These are phyloP conservation scores for Misgurnus mizolepis DNA, from an alignment of 2,113 vertebrate species.

Conservation along the genomic window DNA sequence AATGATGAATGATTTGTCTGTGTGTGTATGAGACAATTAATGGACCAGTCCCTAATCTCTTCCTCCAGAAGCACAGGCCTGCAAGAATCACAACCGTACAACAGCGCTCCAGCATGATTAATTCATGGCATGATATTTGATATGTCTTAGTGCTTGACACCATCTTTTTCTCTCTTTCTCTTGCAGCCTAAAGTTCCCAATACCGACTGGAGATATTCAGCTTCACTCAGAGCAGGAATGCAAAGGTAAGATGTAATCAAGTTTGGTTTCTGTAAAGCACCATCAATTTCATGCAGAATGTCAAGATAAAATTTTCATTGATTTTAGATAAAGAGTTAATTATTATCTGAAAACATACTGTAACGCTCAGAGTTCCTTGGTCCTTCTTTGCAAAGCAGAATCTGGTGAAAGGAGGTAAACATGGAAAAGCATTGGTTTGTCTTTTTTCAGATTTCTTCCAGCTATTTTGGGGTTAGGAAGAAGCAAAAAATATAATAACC, in stretches of 20 bases:
- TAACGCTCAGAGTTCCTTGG: too few relatives aligned
- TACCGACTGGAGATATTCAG: conserved; percentile 96
- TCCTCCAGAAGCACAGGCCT: conserved; percentile 52
- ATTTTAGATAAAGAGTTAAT: too few relatives aligned
- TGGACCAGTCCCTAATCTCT: conserved; percentile 41
- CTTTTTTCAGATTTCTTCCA: background rate
- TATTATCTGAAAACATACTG: too few relatives aligned
- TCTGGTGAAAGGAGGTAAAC: background rate
- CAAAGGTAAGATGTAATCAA: conserved; percentile 82
- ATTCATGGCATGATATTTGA: conserved; percentile 63
- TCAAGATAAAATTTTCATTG: too few relatives aligned
- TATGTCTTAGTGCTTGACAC: conserved; percentile 60
- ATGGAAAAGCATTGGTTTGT: background rate
- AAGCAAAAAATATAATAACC: too few relatives aligned
- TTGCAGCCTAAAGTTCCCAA: conserved; percentile 88
- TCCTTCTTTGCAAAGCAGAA: background rate
- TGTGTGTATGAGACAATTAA: conserved; percentile 2
- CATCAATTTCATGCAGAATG: background rate
- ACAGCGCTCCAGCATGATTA: conserved; percentile 56
- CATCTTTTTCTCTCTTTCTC: conserved; percentile 71
- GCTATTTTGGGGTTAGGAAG: background rate
- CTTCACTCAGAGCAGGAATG: conserved; percentile 95
- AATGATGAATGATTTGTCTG: background rate
- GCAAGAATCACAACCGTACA: conserved; percentile 40
- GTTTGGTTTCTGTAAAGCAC: background rate